These are phyloP conservation scores for Eulemur albifrons DNA, from an alignment of 2,797 vertebrate species.

Conservation along the genomic window DNA sequence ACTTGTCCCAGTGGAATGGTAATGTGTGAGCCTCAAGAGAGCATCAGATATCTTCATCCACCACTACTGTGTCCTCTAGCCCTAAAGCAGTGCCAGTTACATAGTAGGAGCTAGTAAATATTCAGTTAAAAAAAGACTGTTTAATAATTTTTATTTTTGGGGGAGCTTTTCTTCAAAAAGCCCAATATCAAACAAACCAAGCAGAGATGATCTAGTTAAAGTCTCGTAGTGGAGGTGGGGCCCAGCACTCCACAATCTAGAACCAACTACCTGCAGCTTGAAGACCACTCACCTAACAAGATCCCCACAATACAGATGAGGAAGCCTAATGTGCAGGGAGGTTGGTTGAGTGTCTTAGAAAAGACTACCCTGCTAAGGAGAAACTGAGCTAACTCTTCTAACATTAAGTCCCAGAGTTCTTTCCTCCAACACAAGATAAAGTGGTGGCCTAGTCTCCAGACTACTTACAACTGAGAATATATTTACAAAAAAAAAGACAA, in stretches of 20 bases:
- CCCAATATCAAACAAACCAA: neutral
- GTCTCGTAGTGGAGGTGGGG: neutral
- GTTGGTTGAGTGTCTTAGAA: neutral
- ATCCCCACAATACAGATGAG: neutral
- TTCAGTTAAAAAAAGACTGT: neutral
- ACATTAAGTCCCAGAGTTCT: neutral
- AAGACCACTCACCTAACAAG: neutral
- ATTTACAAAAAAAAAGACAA: constrained; percentile 65
- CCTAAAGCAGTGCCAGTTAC: neutral
- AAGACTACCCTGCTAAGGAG: neutral
- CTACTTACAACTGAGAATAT: neutral
- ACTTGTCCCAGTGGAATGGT: neutral
- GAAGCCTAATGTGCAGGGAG: neutral
- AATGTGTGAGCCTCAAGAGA: neutral
- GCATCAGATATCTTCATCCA: neutral
- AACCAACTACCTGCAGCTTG: neutral
- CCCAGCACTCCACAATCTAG: neutral
- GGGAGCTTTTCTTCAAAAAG: neutral
- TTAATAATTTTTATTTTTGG: neutral
- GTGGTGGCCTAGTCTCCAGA: neutral
- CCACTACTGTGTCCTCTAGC: neutral
- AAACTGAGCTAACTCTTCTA: neutral
- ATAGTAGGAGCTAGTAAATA: neutral
- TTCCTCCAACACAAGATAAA: neutral
- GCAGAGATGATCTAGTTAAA: neutral